phyloP scores from a whole-genome alignment of 2,797 vertebrate species.

The Eospalax fontanierii region DNA sequence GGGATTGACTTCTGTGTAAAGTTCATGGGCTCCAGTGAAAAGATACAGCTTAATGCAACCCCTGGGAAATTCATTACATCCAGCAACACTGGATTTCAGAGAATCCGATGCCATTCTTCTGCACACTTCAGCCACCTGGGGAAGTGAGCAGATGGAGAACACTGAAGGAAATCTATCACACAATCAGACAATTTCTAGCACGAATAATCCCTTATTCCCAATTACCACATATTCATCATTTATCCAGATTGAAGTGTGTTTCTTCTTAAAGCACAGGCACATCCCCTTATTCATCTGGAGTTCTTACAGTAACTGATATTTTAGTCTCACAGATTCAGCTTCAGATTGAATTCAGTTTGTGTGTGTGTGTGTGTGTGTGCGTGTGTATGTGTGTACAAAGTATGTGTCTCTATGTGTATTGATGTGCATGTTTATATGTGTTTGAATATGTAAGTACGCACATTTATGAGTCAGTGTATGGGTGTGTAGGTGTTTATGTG shows the following conservation, averaged over 20 bases:
- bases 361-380: neutral
- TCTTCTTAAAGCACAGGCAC: neutral
- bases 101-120: too few species aligned
- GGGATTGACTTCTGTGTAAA: neutral
- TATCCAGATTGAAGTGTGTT: neutral
- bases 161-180: neutral
- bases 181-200: neutral
- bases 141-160: too few species aligned
- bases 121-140: too few species aligned
- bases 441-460: too few species aligned
- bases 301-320: conserved; percentile 29
- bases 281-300: too few species aligned
- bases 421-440: too few species aligned
- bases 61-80: too few species aligned
- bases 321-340: neutral
- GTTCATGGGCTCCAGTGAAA: neutral
- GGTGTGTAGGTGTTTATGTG: too few species aligned
- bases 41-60: neutral
- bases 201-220: neutral
- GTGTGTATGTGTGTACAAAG: neutral
- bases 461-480: too few species aligned
- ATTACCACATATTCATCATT: neutral
- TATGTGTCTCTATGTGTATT: too few species aligned
- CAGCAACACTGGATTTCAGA: neutral
- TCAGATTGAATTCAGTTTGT: neutral